These are phyloP conservation scores for Anolis sagrei DNA, from an alignment of 2,113 vertebrate genomes.

Conservation along the genomic window DNA sequence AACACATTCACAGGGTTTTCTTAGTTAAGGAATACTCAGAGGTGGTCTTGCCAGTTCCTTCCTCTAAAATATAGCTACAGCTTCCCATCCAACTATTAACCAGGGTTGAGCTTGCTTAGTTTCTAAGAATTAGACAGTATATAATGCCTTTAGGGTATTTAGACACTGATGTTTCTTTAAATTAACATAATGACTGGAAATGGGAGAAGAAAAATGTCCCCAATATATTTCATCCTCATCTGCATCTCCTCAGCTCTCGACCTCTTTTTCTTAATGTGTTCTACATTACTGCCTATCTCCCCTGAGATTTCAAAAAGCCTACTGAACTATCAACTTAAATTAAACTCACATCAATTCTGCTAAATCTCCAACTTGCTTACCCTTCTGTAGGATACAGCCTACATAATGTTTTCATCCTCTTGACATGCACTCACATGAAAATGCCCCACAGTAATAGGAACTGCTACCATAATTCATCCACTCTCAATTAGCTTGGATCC, in stretches of 20 bases:
- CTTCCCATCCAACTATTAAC: too few relatives aligned
- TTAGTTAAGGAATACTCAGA: too few relatives aligned
- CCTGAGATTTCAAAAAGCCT: not conserved
- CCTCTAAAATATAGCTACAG: too few relatives aligned
- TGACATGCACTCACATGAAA: not conserved
- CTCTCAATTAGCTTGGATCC: not conserved
- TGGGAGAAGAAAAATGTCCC: not conserved
- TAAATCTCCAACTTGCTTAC: not conserved
- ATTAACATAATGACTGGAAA: not conserved
- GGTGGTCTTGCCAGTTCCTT: too few relatives aligned
- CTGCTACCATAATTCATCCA: not conserved
- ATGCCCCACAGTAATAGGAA: not conserved
- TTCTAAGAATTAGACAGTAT: too few relatives aligned
- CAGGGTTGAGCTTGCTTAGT: too few relatives aligned
- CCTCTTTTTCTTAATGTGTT: not conserved
- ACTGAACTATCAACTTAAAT: not conserved
- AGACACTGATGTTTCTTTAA: not conserved
- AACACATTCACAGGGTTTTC: too few relatives aligned
- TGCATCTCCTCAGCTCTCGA: not conserved
- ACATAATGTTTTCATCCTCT: not conserved
- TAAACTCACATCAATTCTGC: not conserved
- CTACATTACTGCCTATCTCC: not conserved
- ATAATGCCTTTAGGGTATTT: too few relatives aligned
- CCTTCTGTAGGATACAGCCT: not conserved
- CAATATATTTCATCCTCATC: not conserved